phyloP scores from a whole-genome alignment of 2,113 vertebrate genomes.

The Triplophysa rosa region DNA sequence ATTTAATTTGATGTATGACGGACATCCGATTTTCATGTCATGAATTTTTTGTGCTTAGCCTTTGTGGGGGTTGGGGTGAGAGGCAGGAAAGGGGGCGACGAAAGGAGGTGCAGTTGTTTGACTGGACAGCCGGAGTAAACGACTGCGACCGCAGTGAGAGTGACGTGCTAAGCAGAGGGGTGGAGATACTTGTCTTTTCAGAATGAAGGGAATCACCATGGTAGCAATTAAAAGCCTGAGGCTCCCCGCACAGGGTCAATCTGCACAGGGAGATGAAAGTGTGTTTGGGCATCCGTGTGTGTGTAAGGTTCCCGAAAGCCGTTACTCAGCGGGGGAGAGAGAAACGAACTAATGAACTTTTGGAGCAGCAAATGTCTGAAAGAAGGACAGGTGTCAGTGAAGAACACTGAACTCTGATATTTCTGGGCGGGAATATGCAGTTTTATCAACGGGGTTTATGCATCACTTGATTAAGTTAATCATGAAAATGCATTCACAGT shows the following conservation, averaged over 20 bases:
- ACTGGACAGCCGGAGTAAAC: constrained; percentile 51
- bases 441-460: neutral
- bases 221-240: constrained; percentile 48
- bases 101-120: constrained; percentile 53
- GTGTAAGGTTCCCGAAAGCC: constrained; percentile 18
- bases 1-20: neutral
- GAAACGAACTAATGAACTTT: constrained; percentile 37
- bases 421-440: neutral
- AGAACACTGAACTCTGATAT: neutral
- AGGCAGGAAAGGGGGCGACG: constrained; percentile 47
- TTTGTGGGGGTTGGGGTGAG: constrained; percentile 30
- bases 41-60: neutral
- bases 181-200: constrained; percentile 46
- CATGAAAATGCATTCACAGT: neutral
- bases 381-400: constrained; percentile 15
- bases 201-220: constrained; percentile 44
- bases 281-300: constrained; percentile 33
- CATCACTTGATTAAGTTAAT: neutral
- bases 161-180: constrained; percentile 38
- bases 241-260: constrained; percentile 49
- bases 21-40: neutral
- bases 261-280: constrained; percentile 48
- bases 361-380: constrained; percentile 13
- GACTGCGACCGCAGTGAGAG: constrained; percentile 49
- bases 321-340: constrained; percentile 28